Percentiles rank a stretch among this genome's conserved stretches.
These are phyloP conservation scores for Triplophysa bombifrons DNA, from an alignment of 2,797 vertebrate genomes.

Conservation along the genomic window DNA sequence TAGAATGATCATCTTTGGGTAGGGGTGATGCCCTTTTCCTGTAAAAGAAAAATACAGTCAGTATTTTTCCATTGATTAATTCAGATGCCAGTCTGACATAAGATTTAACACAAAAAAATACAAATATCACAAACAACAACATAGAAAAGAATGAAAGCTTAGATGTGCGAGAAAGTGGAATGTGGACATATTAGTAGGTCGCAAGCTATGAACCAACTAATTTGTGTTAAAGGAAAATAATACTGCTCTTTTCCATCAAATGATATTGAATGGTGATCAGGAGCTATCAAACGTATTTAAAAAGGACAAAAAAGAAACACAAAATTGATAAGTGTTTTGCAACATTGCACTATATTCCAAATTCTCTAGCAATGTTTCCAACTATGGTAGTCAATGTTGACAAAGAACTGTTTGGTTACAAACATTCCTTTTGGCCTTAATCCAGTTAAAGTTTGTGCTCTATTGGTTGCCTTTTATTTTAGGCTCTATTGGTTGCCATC, in stretches of 20 bases:
- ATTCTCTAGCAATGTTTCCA: no score
- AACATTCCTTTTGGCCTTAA: no score
- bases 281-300: background rate
- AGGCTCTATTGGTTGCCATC: no score
- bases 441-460: no score
- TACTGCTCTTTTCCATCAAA: background rate
- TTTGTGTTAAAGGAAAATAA: background rate
- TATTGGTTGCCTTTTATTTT: no score
- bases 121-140: background rate
- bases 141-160: background rate
- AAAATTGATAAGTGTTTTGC: no score
- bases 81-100: background rate
- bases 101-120: background rate
- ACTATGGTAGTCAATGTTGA: no score
- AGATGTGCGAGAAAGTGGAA: conserved; percentile 5
- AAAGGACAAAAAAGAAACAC: background rate
- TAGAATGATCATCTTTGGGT: conserved; percentile 87
- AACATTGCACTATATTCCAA: background rate
- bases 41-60: conserved; percentile 33
- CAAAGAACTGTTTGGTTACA: no score
- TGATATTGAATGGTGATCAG: background rate
- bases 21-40: conserved; percentile 92
- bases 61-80: background rate
- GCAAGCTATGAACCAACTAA: background rate
- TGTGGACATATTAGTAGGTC: conserved; percentile 4